Base-by-base conservation (phyloP, 2,797 vertebrate genomes). In the Pseudomugil tenellus region DNA sequence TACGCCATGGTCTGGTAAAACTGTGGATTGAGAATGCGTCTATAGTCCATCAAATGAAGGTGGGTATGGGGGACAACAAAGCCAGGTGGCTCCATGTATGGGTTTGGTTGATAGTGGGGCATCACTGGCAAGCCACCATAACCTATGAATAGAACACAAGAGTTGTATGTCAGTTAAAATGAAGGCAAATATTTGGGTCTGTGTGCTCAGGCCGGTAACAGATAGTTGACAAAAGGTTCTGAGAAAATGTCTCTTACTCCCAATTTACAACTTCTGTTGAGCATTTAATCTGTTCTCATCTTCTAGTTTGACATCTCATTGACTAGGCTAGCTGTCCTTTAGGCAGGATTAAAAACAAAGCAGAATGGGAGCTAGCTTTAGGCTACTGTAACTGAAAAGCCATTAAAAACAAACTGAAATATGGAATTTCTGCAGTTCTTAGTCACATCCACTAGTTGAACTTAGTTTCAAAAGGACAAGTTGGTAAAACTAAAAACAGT, bases 11-110 rank as follows among this genome's bases (percentile, higher is more conserved):
- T 85, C 56, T 93, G 92, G 55, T 93, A 92, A 41, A 92, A 75
- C 59, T 92, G 91, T 1, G 93, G 90, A 78, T 88, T 92, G 13
- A 92, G 86, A 83, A 94, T 67, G 14, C 90, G 90, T 28, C 94
- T 87, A 89, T 94, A 94, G 85, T 95, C 94, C 49, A 92, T 87
- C 79, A 94, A 63, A 62, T 94, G 93, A 14, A 93, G 86, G 73
- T 92, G 90, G 32, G 87, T 84, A 7, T 94, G 93, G 17, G 94
- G 94, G 3, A 94, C 13, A 3, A 95, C 80, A 51, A 93, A 95
- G 16, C 89, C 76, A 9, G 94, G 93, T 0, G 89, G 72, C 41
- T 95, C 94, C 72, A 94, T 58, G 81, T 90, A 95, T 0, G 92
- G 84, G 51, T 78, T 85, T 0, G 86, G 77, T 41, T 86, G 91